Evolutionary conservation across 2,888 invertebrate genomes (phyloP).

Genomic region (Eilema depressum): DNA sequence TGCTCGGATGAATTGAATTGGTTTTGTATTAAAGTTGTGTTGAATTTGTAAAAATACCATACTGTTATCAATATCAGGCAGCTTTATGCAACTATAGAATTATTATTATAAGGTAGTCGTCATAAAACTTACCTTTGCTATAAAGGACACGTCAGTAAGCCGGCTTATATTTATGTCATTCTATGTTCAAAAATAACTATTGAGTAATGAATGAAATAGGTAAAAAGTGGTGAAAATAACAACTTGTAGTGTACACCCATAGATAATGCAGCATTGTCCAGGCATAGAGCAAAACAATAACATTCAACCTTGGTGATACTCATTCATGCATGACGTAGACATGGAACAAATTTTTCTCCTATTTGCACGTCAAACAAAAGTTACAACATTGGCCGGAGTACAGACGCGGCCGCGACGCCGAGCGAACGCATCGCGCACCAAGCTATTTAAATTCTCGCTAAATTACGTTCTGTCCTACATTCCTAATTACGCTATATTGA

Average conservation of each 20-base stretch:
- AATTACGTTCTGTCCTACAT: constrained; percentile 56
- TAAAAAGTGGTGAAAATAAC: constrained; percentile 26
- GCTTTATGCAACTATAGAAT: not conserved
- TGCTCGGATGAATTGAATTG: not conserved
- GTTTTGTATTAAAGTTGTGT: not conserved
- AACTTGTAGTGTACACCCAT: constrained; percentile 37
- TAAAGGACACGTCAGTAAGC: not conserved
- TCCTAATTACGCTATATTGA: constrained; percentile 54
- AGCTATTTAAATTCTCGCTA: constrained; percentile 63
- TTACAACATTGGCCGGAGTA: constrained; percentile 67
- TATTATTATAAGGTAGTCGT: not conserved
- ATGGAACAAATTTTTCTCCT: constrained; percentile 80
- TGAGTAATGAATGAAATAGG: constrained; percentile 5
- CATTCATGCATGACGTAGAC: constrained; percentile 79
- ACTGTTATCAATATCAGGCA: not conserved
- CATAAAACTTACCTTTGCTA: not conserved
- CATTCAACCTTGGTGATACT: constrained; percentile 76
- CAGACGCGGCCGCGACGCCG: constrained; percentile 70
- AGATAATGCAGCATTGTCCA: constrained; percentile 61
- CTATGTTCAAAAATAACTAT: not conserved
- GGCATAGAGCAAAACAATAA: constrained; percentile 69
- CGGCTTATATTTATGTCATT: not conserved
- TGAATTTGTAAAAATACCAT: too few species aligned
- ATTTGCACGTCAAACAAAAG: constrained; percentile 78
- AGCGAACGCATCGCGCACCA: constrained; percentile 60